Evolutionary conservation across 2,113 vertebrate species (phyloP).

Genomic region (Hippocampus comes): DNA sequence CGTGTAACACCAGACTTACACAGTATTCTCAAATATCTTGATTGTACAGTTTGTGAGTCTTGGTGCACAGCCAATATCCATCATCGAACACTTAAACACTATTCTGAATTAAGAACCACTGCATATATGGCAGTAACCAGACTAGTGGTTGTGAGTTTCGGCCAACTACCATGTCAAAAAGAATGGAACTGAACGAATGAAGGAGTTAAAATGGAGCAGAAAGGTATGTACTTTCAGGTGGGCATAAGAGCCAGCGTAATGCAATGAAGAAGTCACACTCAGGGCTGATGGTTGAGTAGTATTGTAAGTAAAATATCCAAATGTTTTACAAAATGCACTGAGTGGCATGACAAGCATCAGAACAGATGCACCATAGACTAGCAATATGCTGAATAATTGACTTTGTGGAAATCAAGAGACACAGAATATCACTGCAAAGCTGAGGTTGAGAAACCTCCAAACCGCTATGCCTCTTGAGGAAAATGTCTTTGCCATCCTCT

Average conservation of each 20-base stretch:
- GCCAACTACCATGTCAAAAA: slow-evolving; percentile 21
- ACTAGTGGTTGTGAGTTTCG: slow-evolving; percentile 20
- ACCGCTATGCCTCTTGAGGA: slow-evolving; percentile 63
- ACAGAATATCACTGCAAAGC: slow-evolving; percentile 35
- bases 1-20: slow-evolving; percentile 64
- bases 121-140: slow-evolving; percentile 28
- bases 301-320: neutral
- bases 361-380: slow-evolving; percentile 18
- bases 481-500: slow-evolving; percentile 65
- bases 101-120: slow-evolving; percentile 31
- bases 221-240: neutral
- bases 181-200: slow-evolving; percentile 8
- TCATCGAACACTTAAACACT: slow-evolving; percentile 51
- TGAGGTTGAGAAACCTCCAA: slow-evolving; percentile 50
- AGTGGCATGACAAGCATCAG: slow-evolving; percentile 7
- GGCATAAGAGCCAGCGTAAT: neutral
- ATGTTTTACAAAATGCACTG: slow-evolving; percentile 6
- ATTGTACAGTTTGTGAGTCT: slow-evolving; percentile 57
- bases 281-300: neutral
- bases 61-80: slow-evolving; percentile 60
- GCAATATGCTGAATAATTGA: slow-evolving; percentile 36
- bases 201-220: slow-evolving; percentile 16
- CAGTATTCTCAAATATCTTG: slow-evolving; percentile 66
- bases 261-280: neutral
- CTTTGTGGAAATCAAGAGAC: slow-evolving; percentile 21